phyloP scores from a whole-genome alignment of 1,140 invertebrate species.

The Hycleus phaleratus region DNA sequence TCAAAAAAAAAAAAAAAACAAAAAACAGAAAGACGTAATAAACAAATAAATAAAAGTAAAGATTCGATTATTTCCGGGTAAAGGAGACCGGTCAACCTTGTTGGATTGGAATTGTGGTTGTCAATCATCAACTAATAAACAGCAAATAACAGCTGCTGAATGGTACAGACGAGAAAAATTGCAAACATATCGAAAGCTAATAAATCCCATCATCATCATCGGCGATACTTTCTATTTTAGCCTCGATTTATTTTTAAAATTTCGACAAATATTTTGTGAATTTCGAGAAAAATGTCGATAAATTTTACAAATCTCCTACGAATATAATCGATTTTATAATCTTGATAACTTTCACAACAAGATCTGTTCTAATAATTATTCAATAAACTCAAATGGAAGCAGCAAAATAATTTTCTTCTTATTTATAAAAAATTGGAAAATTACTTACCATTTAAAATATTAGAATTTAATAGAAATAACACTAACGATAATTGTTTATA shows the following conservation, averaged over 20 bases:
- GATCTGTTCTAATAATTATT: neutral
- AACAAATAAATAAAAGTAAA: constrained; percentile 1
- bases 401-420: constrained; percentile 4
- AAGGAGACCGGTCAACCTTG: constrained; percentile 7
- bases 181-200: constrained; percentile 11
- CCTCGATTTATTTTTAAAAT: constrained; percentile 13
- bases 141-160: constrained; percentile 1
- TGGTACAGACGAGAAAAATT: neutral
- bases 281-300: neutral
- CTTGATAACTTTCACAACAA: neutral
- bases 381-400: neutral
- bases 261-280: constrained; percentile 5
- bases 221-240: constrained; percentile 13
- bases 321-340: neutral
- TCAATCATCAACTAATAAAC: too few species aligned
- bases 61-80: neutral
- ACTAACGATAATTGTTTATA: constrained; percentile 7
- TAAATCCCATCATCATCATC: neutral
- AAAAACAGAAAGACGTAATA: neutral
- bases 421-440: neutral
- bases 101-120: neutral
- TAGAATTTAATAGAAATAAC: constrained; percentile 3
- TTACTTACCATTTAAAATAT: constrained; percentile 1
- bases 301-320: neutral
- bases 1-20: neutral